Evolutionary conservation across 2,888 invertebrate genomes (phyloP).

Genomic region (Drosophila leonis): DNA sequence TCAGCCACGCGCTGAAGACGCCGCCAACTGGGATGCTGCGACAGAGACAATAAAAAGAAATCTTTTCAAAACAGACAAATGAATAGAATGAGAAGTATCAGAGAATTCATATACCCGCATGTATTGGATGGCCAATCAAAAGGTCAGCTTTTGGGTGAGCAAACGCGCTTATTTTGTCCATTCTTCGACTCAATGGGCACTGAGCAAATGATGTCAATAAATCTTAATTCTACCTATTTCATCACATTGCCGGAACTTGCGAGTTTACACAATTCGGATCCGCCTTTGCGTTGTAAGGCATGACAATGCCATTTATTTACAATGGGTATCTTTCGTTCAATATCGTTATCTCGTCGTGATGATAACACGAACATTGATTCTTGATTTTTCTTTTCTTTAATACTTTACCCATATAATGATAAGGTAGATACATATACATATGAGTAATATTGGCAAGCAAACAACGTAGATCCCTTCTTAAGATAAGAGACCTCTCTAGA

Average conservation of each 20-base stretch:
- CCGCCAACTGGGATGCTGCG: slow-evolving; percentile 35
- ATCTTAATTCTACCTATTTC: slow-evolving; percentile 45
- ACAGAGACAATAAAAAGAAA: slow-evolving; percentile 8
- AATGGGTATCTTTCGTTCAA: slow-evolving; percentile 3
- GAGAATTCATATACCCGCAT: slow-evolving; percentile 7
- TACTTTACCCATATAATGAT: slow-evolving; percentile 13
- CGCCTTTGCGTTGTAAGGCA: slow-evolving; percentile 31
- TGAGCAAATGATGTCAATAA: slow-evolving; percentile 62
- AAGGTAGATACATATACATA: slow-evolving; percentile 11
- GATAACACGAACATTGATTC: slow-evolving; percentile 42
- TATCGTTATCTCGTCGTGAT: slow-evolving; percentile 20
- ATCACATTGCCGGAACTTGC: background rate
- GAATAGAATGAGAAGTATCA: slow-evolving; percentile 11
- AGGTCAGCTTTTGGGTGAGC: slow-evolving; percentile 30
- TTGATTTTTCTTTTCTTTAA: background rate
- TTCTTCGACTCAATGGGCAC: slow-evolving; percentile 37
- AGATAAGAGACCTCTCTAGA: slow-evolving; percentile 13
- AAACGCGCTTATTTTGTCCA: slow-evolving; percentile 16
- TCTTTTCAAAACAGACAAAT: slow-evolving; percentile 15
- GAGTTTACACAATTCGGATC: slow-evolving; percentile 19
- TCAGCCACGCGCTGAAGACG: slow-evolving; percentile 54
- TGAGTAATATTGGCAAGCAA: slow-evolving; percentile 23
- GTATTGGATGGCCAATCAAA: slow-evolving; percentile 18
- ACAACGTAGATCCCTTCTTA: background rate
- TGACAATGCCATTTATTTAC: slow-evolving; percentile 30